Evolutionary conservation across 2,888 invertebrate genomes (phyloP).

Genomic region (Dendrolimus houi): DNA sequence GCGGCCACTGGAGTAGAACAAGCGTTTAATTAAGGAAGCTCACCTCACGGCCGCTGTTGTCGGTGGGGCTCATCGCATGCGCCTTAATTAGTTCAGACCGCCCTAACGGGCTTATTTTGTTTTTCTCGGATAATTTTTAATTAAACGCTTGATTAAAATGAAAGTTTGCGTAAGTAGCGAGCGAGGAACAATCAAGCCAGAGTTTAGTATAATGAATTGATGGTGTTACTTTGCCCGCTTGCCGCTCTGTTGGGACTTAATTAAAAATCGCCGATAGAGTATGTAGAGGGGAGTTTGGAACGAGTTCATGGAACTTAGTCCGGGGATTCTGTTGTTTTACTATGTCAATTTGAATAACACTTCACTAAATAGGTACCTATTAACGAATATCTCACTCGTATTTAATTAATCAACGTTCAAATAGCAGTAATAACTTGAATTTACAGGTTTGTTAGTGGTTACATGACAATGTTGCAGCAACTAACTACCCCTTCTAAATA

Average conservation of each 20-base stretch:
- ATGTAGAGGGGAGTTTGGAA: constrained; percentile 70
- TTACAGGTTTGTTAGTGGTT: too few species aligned
- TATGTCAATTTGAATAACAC: constrained; percentile 74
- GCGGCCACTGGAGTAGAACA: constrained; percentile 58
- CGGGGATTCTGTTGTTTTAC: constrained; percentile 69
- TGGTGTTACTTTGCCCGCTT: constrained; percentile 74
- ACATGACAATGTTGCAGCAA: too few species aligned
- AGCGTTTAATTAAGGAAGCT: constrained; percentile 68
- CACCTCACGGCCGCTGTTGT: constrained; percentile 60
- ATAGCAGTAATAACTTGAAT: too few species aligned
- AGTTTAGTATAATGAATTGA: constrained; percentile 77
- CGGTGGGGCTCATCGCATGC: constrained; percentile 65
- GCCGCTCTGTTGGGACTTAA: constrained; percentile 71
- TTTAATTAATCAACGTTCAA: constrained; percentile 10
- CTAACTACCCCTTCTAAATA: too few species aligned
- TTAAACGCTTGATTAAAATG: constrained; percentile 77
- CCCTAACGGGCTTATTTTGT: constrained; percentile 76
- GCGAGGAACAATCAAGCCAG: constrained; percentile 73
- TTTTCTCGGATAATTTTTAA: constrained; percentile 77
- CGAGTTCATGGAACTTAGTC: constrained; percentile 72
- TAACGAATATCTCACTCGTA: constrained; percentile 16
- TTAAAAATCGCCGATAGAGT: constrained; percentile 76
- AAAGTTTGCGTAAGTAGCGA: constrained; percentile 76
- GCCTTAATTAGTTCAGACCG: constrained; percentile 74
- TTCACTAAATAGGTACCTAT: constrained; percentile 46